Evolutionary conservation across 2,888 invertebrate genomes (phyloP).

Genomic region (Autographa pulchrina): DNA sequence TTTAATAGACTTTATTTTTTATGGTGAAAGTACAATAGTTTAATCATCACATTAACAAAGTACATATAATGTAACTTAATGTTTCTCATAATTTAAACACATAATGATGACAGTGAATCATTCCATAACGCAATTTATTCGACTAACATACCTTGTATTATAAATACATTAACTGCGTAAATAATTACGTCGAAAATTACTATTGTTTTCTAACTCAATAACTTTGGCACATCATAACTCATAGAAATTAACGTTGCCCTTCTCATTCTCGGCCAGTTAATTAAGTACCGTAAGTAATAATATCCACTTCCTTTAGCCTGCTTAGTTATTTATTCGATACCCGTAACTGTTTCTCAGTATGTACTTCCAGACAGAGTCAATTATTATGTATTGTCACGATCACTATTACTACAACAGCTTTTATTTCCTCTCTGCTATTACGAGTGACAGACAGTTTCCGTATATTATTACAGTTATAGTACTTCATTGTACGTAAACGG

Average conservation of each 20-base stretch:
- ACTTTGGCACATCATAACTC: conserved; percentile 22
- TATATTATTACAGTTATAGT: conserved; percentile 48
- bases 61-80: neutral
- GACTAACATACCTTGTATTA: neutral
- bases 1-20: neutral
- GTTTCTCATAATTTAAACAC: neutral
- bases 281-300: conserved; percentile 31
- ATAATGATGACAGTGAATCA: conserved; percentile 3
- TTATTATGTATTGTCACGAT: conserved; percentile 40
- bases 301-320: conserved; percentile 36
- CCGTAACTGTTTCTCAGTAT: conserved; percentile 16
- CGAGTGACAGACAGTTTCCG: conserved; percentile 69
- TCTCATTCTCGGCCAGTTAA: conserved; percentile 30
- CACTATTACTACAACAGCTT: conserved; percentile 50
- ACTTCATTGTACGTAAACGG: conserved; percentile 49
- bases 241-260: conserved; percentile 33
- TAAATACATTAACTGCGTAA: neutral
- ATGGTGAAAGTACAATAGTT: neutral
- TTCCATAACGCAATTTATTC: neutral
- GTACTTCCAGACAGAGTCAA: conserved; percentile 21
- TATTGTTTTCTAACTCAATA: neutral
- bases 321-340: conserved; percentile 35
- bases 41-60: conserved; percentile 1
- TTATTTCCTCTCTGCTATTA: conserved; percentile 62
- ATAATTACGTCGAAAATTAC: neutral